Evolutionary conservation across 2,113 vertebrate genomes (phyloP).

Genomic region (Cebidichthys violaceus): DNA sequence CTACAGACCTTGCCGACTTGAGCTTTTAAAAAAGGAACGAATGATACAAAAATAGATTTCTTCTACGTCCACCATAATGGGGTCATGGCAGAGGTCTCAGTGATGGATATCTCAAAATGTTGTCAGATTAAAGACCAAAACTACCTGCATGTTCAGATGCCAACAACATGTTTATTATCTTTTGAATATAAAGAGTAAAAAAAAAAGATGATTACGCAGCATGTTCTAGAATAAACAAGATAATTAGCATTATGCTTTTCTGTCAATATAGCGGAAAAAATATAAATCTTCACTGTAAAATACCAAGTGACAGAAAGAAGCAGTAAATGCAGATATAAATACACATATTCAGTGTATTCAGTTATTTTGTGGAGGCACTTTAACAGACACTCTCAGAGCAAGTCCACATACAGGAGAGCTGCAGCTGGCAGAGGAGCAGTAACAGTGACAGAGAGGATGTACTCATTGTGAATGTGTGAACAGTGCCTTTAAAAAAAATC

Average conservation of each 20-base stretch:
- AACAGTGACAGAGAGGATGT: conserved; percentile 39
- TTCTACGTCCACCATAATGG: neutral
- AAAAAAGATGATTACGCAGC: conserved; percentile 18
- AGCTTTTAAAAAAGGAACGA: neutral
- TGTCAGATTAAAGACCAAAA: neutral
- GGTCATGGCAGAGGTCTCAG: neutral
- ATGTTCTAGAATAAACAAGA: conserved; percentile 17
- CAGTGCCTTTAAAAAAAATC: conserved; percentile 29
- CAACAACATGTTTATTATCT: neutral
- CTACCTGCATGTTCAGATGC: neutral
- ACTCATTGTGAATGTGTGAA: conserved; percentile 51
- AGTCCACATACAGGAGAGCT: conserved; percentile 23
- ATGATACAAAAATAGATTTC: neutral
- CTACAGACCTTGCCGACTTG: neutral
- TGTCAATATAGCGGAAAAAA: conserved; percentile 16
- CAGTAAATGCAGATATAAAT: conserved; percentile 5
- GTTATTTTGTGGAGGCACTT: conserved; percentile 21
- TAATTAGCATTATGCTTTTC: conserved; percentile 18
- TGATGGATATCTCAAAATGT: neutral
- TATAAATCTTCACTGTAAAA: conserved; percentile 4
- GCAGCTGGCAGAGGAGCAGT: conserved; percentile 14
- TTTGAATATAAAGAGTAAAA: conserved; percentile 3
- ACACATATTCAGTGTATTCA: neutral
- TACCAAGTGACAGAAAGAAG: neutral
- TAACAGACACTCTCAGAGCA: conserved; percentile 22